Conservation (phyloP, 2,797 vertebrate genomes). For the Borostomias antarcticus region DNA sequence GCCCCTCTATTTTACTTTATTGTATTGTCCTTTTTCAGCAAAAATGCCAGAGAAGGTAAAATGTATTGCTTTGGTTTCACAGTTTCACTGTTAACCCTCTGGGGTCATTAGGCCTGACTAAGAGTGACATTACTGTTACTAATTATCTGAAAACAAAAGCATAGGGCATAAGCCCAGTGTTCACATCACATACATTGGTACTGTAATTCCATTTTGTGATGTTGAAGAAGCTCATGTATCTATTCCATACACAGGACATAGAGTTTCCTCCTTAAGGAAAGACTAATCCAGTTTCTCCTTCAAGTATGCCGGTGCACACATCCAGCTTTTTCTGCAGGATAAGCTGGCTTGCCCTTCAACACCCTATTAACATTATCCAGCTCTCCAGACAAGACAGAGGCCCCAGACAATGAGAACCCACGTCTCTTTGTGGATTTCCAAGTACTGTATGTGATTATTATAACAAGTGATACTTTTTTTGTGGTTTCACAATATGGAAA, state of each 20-base stretch:
- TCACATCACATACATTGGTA: neutral
- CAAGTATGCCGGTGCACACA: constrained; percentile 23
- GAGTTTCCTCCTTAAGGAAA: constrained; percentile 4
- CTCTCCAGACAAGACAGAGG: neutral
- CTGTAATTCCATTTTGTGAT: no score
- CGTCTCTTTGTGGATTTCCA: no score
- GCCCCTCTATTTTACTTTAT: no score
- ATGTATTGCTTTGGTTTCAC: no score
- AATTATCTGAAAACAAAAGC: no score
- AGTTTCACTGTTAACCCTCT: no score
- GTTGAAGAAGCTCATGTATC: neutral
- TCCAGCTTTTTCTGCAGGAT: constrained; percentile 34
- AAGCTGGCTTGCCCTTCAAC: constrained; percentile 37
- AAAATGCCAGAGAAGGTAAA: no score
- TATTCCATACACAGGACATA: neutral
- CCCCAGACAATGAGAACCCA: neutral
- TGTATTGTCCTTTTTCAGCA: no score
- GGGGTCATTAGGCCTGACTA: no score
- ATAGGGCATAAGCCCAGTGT: no score
- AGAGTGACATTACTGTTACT: no score
- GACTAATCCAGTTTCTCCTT: constrained; percentile 58
- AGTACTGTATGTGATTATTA: neutral
- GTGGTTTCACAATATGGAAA: neutral
- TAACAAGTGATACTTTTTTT: neutral
- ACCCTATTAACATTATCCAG: constrained; percentile 45